A percentile compares a stretch with the other conserved stretches of the same genome.
Conservation (phyloP, 2,888 invertebrate species). For the Perdita meconis region DNA sequence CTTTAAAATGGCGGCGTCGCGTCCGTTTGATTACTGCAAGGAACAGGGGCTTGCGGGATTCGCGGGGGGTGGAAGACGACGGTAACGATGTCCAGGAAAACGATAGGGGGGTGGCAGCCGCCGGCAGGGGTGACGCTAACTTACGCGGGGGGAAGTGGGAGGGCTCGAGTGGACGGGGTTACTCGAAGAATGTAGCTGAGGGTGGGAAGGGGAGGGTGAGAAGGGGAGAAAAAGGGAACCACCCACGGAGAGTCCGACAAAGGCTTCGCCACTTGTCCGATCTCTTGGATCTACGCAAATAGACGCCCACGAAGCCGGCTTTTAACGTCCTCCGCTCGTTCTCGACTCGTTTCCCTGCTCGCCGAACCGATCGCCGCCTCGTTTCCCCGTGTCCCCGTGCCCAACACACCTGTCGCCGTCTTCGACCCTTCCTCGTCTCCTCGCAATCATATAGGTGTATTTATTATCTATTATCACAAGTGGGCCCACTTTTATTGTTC, state of each 20-base stretch:
- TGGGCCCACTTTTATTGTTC: too few relatives aligned
- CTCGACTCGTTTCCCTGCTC: conserved; percentile 10
- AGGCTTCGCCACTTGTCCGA: conserved; percentile 79
- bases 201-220: conserved; percentile 41
- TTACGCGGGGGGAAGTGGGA: conserved; percentile 19
- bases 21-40: conserved; percentile 22
- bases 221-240: conserved; percentile 53
- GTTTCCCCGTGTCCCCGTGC: background rate
- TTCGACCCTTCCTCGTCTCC: too few relatives aligned
- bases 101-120: conserved; percentile 24
- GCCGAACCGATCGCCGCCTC: background rate
- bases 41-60: conserved; percentile 10
- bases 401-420: too few relatives aligned
- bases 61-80: conserved; percentile 8
- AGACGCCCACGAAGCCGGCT: conserved; percentile 74
- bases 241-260: conserved; percentile 70
- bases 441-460: too few relatives aligned
- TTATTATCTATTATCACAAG: too few relatives aligned
- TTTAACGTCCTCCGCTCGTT: conserved; percentile 40
- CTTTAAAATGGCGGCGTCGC: conserved; percentile 37
- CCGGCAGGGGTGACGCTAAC: conserved; percentile 45
- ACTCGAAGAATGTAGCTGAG: conserved; percentile 15
- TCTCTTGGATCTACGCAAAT: conserved; percentile 82
- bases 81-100: conserved; percentile 47
- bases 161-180: conserved; percentile 44